Percentiles rank a stretch among this genome's conserved stretches.
These are phyloP conservation scores for Austrofundulus limnaeus DNA, from an alignment of 2,113 vertebrate species.

Conservation along the genomic window DNA sequence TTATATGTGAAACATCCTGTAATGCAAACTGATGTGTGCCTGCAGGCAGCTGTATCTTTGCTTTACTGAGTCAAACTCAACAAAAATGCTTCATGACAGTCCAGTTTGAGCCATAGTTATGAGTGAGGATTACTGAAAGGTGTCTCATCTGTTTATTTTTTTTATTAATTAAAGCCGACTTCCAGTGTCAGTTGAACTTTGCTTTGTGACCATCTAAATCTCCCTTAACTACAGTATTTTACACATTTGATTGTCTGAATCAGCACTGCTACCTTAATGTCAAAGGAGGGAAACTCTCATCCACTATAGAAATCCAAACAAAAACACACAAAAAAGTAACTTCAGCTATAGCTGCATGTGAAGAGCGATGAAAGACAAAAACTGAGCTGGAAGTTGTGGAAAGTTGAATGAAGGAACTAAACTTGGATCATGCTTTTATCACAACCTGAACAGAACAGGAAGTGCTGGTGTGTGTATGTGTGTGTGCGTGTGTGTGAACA, in stretches of 20 bases:
- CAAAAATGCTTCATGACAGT: slow-evolving; percentile 33
- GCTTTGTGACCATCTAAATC: slow-evolving; percentile 38
- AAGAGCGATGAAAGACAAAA: slow-evolving; percentile 13
- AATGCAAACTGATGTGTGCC: slow-evolving; percentile 1
- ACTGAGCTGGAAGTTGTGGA: slow-evolving; percentile 10
- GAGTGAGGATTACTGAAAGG: slow-evolving; percentile 29
- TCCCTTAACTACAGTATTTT: slow-evolving; percentile 47
- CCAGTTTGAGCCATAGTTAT: slow-evolving; percentile 10
- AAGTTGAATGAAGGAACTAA: slow-evolving; percentile 20
- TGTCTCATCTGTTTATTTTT: neutral
- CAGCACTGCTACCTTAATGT: slow-evolving; percentile 60
- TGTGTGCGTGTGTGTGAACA: slow-evolving; percentile 44
- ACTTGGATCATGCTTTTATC: slow-evolving; percentile 70
- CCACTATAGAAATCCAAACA: slow-evolving; percentile 25
- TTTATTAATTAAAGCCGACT: slow-evolving; percentile 18
- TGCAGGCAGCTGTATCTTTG: slow-evolving; percentile 6
- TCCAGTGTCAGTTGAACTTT: slow-evolving; percentile 35
- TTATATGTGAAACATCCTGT: slow-evolving; percentile 11
- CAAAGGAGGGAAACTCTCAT: slow-evolving; percentile 44
- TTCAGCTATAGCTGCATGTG: slow-evolving; percentile 1
- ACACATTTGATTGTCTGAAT: slow-evolving; percentile 77
- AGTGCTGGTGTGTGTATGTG: slow-evolving; percentile 25
- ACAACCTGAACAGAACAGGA: slow-evolving; percentile 57
- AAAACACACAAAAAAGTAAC: slow-evolving; percentile 21
- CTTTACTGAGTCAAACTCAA: slow-evolving; percentile 17